Percentiles rank a stretch among this genome's conserved stretches.
Evolutionary conservation across 2,888 invertebrate genomes (phyloP).

Genomic region (Corythucha ciliata): DNA sequence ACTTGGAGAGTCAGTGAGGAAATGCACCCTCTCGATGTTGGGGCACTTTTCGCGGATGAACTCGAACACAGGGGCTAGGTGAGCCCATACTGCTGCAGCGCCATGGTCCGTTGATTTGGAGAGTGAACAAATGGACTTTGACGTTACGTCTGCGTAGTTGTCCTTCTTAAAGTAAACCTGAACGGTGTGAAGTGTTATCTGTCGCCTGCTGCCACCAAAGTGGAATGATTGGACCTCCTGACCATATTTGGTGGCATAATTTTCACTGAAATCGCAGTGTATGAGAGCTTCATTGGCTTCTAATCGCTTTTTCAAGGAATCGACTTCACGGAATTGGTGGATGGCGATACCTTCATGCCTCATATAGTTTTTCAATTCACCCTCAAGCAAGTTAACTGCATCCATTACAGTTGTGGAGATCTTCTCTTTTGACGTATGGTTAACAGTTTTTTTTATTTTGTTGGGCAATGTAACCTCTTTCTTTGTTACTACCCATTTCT

Average conservation of each 20-base stretch:
- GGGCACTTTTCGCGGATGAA: conserved; percentile 17
- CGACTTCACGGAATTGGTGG: conserved; percentile 1
- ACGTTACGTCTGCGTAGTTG: not conserved
- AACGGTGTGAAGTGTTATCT: not conserved
- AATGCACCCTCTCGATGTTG: conserved; percentile 35
- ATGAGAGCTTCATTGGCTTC: not conserved
- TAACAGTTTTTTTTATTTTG: conserved; percentile 1
- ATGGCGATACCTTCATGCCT: not conserved
- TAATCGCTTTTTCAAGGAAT: conserved; percentile 19
- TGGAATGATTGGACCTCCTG: not conserved
- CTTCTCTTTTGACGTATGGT: conserved; percentile 8
- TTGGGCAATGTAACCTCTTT: conserved; percentile 7
- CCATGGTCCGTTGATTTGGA: conserved; percentile 38
- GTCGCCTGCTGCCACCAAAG: conserved; percentile 1
- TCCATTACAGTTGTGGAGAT: not conserved
- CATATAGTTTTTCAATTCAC: not conserved
- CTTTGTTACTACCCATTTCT: conserved; percentile 9
- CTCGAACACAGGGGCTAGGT: conserved; percentile 38
- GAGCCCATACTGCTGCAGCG: conserved; percentile 40
- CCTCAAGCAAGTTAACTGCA: not conserved
- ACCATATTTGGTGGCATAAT: not conserved
- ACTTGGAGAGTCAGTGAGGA: conserved; percentile 33
- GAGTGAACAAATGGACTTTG: conserved; percentile 35
- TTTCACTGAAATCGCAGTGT: not conserved
- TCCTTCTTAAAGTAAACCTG: conserved; percentile 6